Percentiles rank a stretch among this genome's conserved stretches.
Conservation (phyloP, 2,888 invertebrate genomes). For the Tanytarsus gracilentus region DNA sequence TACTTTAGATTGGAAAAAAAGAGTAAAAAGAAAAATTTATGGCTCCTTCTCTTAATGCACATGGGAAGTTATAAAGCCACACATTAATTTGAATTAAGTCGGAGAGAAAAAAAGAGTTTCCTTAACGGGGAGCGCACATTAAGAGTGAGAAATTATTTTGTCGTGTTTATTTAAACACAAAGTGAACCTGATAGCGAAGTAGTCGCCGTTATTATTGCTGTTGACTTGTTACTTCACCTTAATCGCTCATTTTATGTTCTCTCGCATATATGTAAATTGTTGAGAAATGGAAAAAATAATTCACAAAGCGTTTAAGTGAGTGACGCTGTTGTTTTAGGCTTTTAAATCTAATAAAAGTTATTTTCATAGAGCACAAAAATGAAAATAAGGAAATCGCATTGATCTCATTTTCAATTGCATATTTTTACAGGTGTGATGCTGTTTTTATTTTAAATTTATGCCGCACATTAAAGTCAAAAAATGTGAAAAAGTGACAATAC, state of each 20-base stretch:
- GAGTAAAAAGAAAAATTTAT: too few species aligned
- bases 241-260: conserved; percentile 6
- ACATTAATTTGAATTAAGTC: conserved; percentile 10
- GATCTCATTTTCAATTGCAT: too few species aligned
- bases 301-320: neutral
- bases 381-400: conserved; percentile 6
- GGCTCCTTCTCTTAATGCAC: too few species aligned
- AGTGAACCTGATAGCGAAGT: too few species aligned
- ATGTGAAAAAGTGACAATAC: too few species aligned
- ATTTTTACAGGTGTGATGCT: neutral
- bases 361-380: conserved; percentile 1
- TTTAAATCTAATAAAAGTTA: neutral
- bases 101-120: neutral
- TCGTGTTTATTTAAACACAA: neutral
- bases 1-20: too few species aligned
- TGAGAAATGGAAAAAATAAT: neutral
- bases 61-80: neutral
- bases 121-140: neutral
- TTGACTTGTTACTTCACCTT: conserved; percentile 1
- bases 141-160: neutral
- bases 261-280: neutral
- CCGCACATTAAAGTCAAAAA: neutral
- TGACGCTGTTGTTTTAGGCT: too few species aligned
- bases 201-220: too few species aligned
- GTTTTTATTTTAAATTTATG: neutral